Base-by-base conservation (phyloP, 2,113 vertebrate genomes). In the Scopus umbretta region DNA sequence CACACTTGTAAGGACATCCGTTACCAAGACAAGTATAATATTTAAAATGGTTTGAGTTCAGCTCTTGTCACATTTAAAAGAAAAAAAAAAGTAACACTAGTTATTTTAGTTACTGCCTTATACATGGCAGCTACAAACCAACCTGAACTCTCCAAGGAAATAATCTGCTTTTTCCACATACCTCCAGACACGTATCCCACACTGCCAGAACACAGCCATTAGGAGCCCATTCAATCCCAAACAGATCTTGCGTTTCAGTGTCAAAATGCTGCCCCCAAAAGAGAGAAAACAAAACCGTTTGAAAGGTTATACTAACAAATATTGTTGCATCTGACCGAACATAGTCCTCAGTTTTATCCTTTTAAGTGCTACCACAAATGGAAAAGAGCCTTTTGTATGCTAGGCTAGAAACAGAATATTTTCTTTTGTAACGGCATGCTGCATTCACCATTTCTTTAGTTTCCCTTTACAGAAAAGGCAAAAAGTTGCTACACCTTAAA, bases 121-220 rank as follows among this genome's bases (percentile, higher is more conserved):
- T 9, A 34, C 2, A 15, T 1, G 4, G 52, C 3, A 5, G n/a
- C 49, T 73, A 58, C 56, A 83, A 43, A n/a, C 2, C 21, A 88
- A 4, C 26, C 34, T 32, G 43, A 70, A 80, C 13, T 56, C 67
- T n/a, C 50, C n/a, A 43, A 38, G n/a, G 61, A 62, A 30, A 34
- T 10, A 27, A 52, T 16, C 32, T 72, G 56, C 15, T 43, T 70
- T 76, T 74, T 15, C 45, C 63, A 49, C 95, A 5, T 97, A 99
- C 99, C 98, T 99, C 99, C n/a, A 99, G 97, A 96, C 99, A 99
- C 2, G 97, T 98, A 88, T 99, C 99, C 99, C 99, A 99, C 3
- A 80, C 99, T 2, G 99, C 99, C 97, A 99, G 97, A 73, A 99
- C 99, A 59, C 99, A 99, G 94, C 99, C 98, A 10, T 99, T 99